Percentiles rank a stretch among this genome's conserved stretches.
These are phyloP conservation scores for Ibycter americanus DNA, from an alignment of 2,797 vertebrate genomes.

Conservation along the genomic window DNA sequence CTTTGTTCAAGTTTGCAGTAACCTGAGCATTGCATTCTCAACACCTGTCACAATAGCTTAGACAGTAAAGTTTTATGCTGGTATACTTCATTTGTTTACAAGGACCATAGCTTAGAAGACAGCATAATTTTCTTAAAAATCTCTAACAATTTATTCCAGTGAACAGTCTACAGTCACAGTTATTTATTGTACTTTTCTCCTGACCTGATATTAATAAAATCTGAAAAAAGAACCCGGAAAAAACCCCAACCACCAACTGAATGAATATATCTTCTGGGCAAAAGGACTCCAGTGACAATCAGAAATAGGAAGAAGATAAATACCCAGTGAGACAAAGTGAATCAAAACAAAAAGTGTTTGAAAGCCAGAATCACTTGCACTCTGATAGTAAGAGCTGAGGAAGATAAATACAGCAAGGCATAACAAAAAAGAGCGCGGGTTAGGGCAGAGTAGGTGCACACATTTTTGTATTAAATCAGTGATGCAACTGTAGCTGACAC, in stretches of 20 bases:
- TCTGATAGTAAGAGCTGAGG: neutral
- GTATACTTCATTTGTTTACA: neutral
- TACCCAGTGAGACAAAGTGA: neutral
- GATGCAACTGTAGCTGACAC: neutral
- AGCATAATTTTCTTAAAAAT: neutral
- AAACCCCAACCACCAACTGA: neutral
- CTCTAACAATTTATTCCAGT: neutral
- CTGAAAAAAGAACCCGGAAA: neutral
- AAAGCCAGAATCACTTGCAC: neutral
- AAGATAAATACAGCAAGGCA: neutral
- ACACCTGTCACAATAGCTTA: neutral
- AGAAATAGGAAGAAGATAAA: constrained; percentile 20
- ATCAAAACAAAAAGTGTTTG: neutral
- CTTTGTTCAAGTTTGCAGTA: neutral
- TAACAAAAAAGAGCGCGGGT: neutral
- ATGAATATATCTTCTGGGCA: neutral
- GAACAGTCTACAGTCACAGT: neutral
- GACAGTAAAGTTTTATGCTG: neutral
- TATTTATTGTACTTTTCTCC: neutral
- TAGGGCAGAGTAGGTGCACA: neutral
- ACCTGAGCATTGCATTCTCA: neutral
- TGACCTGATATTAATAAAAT: neutral
- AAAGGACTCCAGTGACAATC: neutral
- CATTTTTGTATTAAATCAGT: neutral
- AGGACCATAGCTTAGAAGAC: neutral